A percentile compares a stretch with the other conserved stretches of the same genome.
These are phyloP conservation scores for Bombus breviceps DNA, from an alignment of 1,140 invertebrate genomes.

Conservation along the genomic window DNA sequence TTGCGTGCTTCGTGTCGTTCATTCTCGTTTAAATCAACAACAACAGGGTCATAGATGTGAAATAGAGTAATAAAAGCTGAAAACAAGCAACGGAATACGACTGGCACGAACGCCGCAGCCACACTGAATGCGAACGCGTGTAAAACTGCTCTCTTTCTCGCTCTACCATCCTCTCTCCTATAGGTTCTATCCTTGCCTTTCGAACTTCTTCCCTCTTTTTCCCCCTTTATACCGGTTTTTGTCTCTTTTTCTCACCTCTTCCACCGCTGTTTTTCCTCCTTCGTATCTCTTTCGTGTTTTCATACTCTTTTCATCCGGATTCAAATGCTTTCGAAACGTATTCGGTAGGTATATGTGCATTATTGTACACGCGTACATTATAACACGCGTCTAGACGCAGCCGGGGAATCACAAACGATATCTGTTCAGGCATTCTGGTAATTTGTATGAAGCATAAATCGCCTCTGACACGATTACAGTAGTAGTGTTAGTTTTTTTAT, in stretches of 20 bases:
- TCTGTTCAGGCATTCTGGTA: neutral
- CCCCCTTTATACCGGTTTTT: neutral
- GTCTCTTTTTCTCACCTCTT: neutral
- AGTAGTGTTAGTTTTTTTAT: neutral
- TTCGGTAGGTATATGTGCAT: neutral
- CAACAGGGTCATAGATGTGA: neutral
- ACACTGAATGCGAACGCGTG: constrained; percentile 39
- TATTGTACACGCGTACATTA: neutral
- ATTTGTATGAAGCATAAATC: no score
- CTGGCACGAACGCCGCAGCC: constrained; percentile 38
- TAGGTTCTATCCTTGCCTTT: neutral
- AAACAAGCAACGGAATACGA: constrained; percentile 24
- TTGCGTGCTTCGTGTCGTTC: neutral
- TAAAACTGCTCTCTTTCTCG: constrained; percentile 34
- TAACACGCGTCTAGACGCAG: neutral
- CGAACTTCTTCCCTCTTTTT: neutral
- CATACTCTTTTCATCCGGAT: neutral
- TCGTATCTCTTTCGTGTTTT: neutral
- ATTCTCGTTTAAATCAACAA: neutral
- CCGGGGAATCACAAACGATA: constrained; percentile 17
- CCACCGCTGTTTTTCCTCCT: neutral
- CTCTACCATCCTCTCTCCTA: neutral
- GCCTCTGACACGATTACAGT: no score
- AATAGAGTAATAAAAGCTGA: neutral
- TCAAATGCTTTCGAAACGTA: neutral